Evolutionary conservation across 35 echinoderm and acorn worm species (phyloP).

Genomic region (Chiridota heheva): DNA sequence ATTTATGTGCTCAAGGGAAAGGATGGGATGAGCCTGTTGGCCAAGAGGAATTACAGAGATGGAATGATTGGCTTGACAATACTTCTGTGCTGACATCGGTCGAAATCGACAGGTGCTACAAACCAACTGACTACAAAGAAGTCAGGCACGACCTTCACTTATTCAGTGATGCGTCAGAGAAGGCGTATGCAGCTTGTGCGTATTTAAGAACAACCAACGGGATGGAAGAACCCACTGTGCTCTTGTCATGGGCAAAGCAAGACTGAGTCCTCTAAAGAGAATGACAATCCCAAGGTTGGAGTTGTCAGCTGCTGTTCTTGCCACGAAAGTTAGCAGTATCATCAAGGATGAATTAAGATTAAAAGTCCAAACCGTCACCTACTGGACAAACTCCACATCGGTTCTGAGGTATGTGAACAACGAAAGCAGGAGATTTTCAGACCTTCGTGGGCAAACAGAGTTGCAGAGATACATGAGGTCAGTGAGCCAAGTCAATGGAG

Average conservation of each 20-base stretch:
- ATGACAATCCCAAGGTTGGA: slow-evolving; percentile 28
- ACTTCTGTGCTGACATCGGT: slow-evolving; percentile 17
- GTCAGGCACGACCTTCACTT: background rate
- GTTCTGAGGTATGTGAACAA: slow-evolving; percentile 40
- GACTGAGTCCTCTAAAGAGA: slow-evolving; percentile 30
- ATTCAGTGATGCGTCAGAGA: slow-evolving; percentile 44
- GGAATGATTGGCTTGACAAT: slow-evolving; percentile 26
- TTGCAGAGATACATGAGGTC: slow-evolving; percentile 16
- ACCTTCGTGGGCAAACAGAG: slow-evolving; percentile 47
- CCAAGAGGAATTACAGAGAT: background rate
- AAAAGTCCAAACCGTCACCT: slow-evolving; percentile 2
- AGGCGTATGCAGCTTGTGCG: slow-evolving; percentile 24
- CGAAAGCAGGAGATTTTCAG: slow-evolving; percentile 36
- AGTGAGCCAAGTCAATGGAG: slow-evolving; percentile 17
- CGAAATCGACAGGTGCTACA: slow-evolving; percentile 14
- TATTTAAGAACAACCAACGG: background rate
- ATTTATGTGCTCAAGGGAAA: background rate
- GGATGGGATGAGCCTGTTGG: slow-evolving; percentile 21
- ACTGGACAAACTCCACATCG: slow-evolving; percentile 38
- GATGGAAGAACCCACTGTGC: slow-evolving; percentile 1
- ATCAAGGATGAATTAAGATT: slow-evolving; percentile 24
- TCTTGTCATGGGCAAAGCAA: slow-evolving; percentile 54
- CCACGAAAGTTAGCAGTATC: background rate
- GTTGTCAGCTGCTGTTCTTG: background rate
- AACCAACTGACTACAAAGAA: background rate